phyloP scores from a whole-genome alignment of 2,797 vertebrate species.

The Scarus forsteni region DNA sequence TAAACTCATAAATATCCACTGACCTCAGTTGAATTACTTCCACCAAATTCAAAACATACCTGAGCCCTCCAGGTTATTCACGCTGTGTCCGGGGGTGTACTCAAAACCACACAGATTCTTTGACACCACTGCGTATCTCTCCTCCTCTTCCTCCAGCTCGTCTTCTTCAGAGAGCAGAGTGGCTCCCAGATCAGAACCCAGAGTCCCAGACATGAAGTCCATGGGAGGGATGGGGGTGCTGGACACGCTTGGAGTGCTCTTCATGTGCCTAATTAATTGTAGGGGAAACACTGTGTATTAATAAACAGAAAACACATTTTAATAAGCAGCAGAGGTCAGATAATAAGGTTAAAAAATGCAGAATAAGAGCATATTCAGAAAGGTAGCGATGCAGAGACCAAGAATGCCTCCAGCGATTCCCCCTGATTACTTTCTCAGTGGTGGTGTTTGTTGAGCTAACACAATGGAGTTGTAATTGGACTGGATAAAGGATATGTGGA shows the following conservation, averaged over 20 bases:
- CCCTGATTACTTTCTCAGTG: conserved; percentile 74
- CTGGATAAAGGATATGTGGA: conserved; percentile 80
- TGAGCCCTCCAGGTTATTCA: conserved; percentile 91
- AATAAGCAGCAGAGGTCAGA: conserved; percentile 30
- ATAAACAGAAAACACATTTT: conserved; percentile 15
- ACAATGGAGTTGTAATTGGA: conserved; percentile 84
- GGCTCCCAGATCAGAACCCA: conserved; percentile 93
- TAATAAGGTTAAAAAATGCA: conserved; percentile 28
- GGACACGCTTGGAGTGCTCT: conserved; percentile 91
- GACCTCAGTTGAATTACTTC: conserved; percentile 9
- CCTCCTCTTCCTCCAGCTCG: conserved; percentile 83
- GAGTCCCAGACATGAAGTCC: conserved; percentile 91
- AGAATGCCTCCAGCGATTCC: conserved; percentile 71
- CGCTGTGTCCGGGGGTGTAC: conserved; percentile 89
- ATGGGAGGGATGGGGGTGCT: conserved; percentile 88
- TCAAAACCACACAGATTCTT: conserved; percentile 91
- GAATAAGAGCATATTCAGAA: conserved; percentile 54
- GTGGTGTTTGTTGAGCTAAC: conserved; percentile 69
- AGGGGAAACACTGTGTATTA: conserved; percentile 50
- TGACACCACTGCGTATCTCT: conserved; percentile 81
- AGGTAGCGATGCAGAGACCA: conserved; percentile 46
- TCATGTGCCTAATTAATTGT: conserved; percentile 89
- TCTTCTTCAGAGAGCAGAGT: conserved; percentile 90
- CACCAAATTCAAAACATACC: conserved; percentile 77
- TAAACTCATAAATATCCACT: conserved; percentile 13